phyloP scores from a whole-genome alignment of 2,113 vertebrate genomes.

The Baryphthengus martii region DNA sequence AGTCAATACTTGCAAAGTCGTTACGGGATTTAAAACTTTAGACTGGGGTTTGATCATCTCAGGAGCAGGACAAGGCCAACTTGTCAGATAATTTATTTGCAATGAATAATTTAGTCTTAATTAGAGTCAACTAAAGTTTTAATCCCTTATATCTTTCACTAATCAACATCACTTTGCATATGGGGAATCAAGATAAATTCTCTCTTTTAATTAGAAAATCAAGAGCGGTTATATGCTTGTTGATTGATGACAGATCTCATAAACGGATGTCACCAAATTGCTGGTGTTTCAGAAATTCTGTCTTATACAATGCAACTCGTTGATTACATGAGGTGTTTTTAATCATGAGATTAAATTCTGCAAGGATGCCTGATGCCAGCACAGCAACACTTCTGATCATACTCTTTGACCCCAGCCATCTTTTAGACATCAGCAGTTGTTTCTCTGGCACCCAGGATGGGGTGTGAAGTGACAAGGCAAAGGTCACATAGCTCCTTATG shows the following conservation, averaged over 20 bases:
- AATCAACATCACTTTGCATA: slow-evolving; percentile 16
- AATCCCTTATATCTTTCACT: slow-evolving; percentile 21
- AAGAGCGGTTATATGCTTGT: not conserved
- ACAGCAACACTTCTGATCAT: not conserved
- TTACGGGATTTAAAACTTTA: not conserved
- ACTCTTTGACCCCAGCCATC: not conserved
- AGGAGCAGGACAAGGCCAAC: not conserved
- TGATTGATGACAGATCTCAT: not conserved
- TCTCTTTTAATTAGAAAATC: slow-evolving; percentile 36
- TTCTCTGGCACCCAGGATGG: not conserved
- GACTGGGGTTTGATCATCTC: not conserved
- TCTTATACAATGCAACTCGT: not conserved
- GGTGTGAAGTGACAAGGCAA: not conserved
- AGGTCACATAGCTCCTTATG: not conserved
- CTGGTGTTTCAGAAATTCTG: slow-evolving; percentile 7
- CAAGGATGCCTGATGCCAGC: not conserved
- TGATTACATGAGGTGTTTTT: not conserved
- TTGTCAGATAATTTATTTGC: slow-evolving; percentile 18
- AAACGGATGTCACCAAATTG: not conserved
- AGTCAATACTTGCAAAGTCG: not conserved
- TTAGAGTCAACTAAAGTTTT: slow-evolving; percentile 34
- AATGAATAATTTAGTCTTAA: slow-evolving; percentile 44
- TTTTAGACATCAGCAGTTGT: not conserved
- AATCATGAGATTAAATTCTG: not conserved
- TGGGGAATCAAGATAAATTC: slow-evolving; percentile 29